Evolutionary conservation across 2,888 invertebrate species (phyloP), one percentile per base, ranked within the genome.

Genomic region (Trachelus iudaicus): DNA sequence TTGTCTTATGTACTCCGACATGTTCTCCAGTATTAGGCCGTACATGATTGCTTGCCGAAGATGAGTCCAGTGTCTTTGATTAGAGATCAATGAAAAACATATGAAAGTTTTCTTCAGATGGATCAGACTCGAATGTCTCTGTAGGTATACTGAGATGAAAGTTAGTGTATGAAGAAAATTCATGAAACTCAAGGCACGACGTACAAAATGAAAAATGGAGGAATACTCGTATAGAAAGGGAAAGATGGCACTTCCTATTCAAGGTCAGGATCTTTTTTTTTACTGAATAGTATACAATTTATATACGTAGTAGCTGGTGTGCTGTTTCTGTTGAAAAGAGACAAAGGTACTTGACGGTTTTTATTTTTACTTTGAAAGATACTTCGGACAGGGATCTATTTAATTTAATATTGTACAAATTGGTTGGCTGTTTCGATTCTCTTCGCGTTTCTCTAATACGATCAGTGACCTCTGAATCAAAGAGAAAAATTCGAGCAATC

Each of bases 21-120:
- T 94, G 90, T 98, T 98, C 92, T 99, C 98, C 87, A 99, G 93
- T 71, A 99, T 94, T 83, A 99, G 93, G 68, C 99, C 99, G 93
- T 99, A 99, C 99, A 99, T 99, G 76, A 76, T 73, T 76, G 13
- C 23, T 73, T 15, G 71, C 37, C 15, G 71, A 56, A 23, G 56
- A 56, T 56, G 23, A 56, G 23, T 40, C 40, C 40, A 40, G 40
- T 56, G 56, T 56, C 56, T 56, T 56, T 56, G 15, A 56, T 56
- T 23, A 56, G 23, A 56, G 23, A 56, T 56, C 15, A 56, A 56
- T 56, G 23, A 23, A 23, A 56, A 15, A 56, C 23, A 56, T 56
- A 56, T 56, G 23, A 56, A 56, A 23, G 56, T 56, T 23, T 23
- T 56, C 9, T 56, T 56, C 56, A 56, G 56, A 6, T 56, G 2